These are phyloP conservation scores for Motacilla alba DNA, from an alignment of 2,113 vertebrate species.

Conservation along the genomic window DNA sequence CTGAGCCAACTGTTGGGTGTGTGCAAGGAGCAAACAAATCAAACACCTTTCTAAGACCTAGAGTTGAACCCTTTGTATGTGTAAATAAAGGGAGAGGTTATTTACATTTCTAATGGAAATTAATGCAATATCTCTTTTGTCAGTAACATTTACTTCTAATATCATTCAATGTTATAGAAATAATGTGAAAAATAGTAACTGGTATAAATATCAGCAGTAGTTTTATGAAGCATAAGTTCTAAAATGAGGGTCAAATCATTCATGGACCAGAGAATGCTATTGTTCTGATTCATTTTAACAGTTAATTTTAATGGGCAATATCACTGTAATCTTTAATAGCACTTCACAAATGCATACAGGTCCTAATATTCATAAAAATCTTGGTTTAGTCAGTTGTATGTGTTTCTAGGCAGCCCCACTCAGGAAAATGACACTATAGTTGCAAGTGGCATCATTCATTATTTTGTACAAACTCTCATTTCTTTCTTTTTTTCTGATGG, in stretches of 20 bases:
- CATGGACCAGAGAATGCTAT: not conserved
- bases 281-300: rapidly evolving
- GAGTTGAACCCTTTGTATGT: not conserved
- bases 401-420: not conserved
- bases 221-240: not conserved
- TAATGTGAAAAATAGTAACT: not conserved
- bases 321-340: not conserved
- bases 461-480: not conserved
- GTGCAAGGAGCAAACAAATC: not conserved
- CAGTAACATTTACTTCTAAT: not conserved
- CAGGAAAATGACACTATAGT: not conserved
- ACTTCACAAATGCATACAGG: not conserved
- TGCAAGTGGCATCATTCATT: not conserved
- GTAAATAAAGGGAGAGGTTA: not conserved
- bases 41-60: not conserved
- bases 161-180: not conserved
- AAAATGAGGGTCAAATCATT: not conserved
- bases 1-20: not conserved
- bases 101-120: not conserved
- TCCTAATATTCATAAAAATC: not conserved
- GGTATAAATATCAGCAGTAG: not conserved
- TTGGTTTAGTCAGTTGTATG: not conserved
- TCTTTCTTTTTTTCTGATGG: not conserved
- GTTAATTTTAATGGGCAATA: not conserved
- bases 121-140: not conserved